These are phyloP conservation scores for Tricholauxania praeusta DNA, from an alignment of 2,888 invertebrate genomes.

Conservation along the genomic window DNA sequence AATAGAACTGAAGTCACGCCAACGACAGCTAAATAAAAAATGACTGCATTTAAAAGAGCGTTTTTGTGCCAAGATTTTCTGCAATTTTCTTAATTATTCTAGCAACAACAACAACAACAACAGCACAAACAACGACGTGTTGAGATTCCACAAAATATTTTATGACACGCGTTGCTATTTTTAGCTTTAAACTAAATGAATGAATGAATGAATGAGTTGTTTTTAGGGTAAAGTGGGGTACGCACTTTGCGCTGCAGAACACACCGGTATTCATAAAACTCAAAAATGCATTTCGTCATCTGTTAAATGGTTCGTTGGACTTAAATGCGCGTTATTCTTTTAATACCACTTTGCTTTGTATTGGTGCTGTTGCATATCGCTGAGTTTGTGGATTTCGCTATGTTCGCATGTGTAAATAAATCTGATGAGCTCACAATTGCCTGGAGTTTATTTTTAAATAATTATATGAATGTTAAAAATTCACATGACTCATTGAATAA, in stretches of 20 bases:
- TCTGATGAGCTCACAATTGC: slow-evolving; percentile 19
- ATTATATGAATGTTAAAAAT: slow-evolving; percentile 4
- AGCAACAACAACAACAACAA: slow-evolving; percentile 8
- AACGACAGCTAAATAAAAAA: too few relatives aligned
- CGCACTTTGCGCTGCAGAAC: too few relatives aligned
- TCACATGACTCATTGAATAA: not conserved
- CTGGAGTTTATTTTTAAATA: slow-evolving; percentile 22
- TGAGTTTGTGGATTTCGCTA: not conserved
- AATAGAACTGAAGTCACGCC: too few relatives aligned
- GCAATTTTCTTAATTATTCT: slow-evolving; percentile 57
- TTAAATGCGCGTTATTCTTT: too few relatives aligned
- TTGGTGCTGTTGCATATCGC: too few relatives aligned
- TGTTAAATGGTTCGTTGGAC: too few relatives aligned
- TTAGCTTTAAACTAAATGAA: not conserved
- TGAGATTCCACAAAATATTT: slow-evolving; percentile 21
- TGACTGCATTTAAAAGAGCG: not conserved
- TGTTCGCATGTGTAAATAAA: not conserved
- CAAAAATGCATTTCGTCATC: too few relatives aligned
- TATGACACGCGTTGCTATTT: slow-evolving; percentile 30
- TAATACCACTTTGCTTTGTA: too few relatives aligned
- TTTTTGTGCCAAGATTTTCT: slow-evolving; percentile 57
- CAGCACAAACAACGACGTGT: slow-evolving; percentile 8
- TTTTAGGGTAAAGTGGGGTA: too few relatives aligned
- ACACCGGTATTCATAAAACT: too few relatives aligned
- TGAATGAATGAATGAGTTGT: too few relatives aligned